These are phyloP conservation scores for Caenorhabditis afra DNA, from an alignment of 2,888 invertebrate species.

Conservation along the genomic window DNA sequence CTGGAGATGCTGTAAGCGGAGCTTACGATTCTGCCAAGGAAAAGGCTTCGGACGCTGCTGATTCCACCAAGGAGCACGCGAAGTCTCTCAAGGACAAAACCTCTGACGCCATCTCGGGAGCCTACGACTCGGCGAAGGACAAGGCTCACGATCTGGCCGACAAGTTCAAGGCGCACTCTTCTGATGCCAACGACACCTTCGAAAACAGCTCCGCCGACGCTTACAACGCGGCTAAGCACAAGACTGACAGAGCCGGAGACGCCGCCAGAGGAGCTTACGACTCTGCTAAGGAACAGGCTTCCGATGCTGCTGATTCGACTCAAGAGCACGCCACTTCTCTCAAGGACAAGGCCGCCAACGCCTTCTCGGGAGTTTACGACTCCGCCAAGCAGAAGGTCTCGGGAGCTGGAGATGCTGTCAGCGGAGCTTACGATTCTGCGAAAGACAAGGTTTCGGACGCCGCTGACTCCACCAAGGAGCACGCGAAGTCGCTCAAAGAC, in stretches of 20 bases:
- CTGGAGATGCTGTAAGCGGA: slow-evolving; percentile 1
- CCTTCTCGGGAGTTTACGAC: slow-evolving; percentile 1
- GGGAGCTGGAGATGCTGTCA: slow-evolving; percentile 9
- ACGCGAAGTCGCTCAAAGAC: neutral
- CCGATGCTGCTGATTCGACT: slow-evolving; percentile 27
- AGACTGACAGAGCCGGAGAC: slow-evolving; percentile 21
- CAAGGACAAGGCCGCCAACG: slow-evolving; percentile 9
- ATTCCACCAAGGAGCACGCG: no score
- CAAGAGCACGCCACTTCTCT: neutral
- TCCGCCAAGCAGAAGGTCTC: slow-evolving; percentile 9
- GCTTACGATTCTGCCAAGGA: slow-evolving; percentile 10
- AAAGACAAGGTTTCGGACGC: neutral
- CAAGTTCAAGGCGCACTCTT: slow-evolving; percentile 28
- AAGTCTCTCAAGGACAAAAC: slow-evolving; percentile 7
- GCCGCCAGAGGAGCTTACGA: slow-evolving; percentile 12
- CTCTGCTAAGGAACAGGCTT: slow-evolving; percentile 28
- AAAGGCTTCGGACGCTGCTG: neutral
- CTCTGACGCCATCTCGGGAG: no score
- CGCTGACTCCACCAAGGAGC: no score
- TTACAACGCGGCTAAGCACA: slow-evolving; percentile 26
- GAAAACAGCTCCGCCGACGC: slow-evolving; percentile 8
- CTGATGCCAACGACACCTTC: slow-evolving; percentile 24
- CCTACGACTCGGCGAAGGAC: no score
- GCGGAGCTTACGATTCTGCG: slow-evolving; percentile 2
- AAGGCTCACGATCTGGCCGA: slow-evolving; percentile 32